These are phyloP conservation scores for Habrosyne pyritoides DNA, from an alignment of 2,888 invertebrate species.

Conservation along the genomic window DNA sequence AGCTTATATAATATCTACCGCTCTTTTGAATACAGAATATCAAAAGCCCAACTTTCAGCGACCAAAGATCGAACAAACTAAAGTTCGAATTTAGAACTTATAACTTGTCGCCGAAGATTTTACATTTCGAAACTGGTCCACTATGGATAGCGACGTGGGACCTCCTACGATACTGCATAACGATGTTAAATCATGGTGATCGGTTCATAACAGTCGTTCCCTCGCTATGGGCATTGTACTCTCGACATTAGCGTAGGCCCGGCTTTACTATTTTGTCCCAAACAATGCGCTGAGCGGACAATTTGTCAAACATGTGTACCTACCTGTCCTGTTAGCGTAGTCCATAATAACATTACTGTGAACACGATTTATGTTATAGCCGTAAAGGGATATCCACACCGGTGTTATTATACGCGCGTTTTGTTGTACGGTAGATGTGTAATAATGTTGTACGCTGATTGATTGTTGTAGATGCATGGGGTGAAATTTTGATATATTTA, in stretches of 20 bases:
- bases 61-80: background rate
- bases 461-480: background rate
- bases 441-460: background rate
- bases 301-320: slow-evolving; percentile 54
- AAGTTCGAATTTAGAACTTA: background rate
- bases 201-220: slow-evolving; percentile 17
- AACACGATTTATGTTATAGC: slow-evolving; percentile 24
- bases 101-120: background rate
- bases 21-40: no score
- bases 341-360: slow-evolving; percentile 23
- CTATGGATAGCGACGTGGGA: slow-evolving; percentile 16
- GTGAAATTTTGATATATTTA: background rate
- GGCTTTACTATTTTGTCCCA: slow-evolving; percentile 39
- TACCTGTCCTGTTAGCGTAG: slow-evolving; percentile 34
- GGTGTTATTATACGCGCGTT: slow-evolving; percentile 9
- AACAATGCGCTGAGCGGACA: slow-evolving; percentile 41
- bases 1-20: no score
- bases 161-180: slow-evolving; percentile 19
- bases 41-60: background rate
- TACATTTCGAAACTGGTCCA: background rate
- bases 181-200: slow-evolving; percentile 20
- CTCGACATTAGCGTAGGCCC: slow-evolving; percentile 27
- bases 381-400: slow-evolving; percentile 15
- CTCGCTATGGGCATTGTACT: slow-evolving; percentile 8
- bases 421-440: slow-evolving; percentile 5